Conservation (phyloP, 23 tunicate species). For the Ciona savignyi region DNA sequence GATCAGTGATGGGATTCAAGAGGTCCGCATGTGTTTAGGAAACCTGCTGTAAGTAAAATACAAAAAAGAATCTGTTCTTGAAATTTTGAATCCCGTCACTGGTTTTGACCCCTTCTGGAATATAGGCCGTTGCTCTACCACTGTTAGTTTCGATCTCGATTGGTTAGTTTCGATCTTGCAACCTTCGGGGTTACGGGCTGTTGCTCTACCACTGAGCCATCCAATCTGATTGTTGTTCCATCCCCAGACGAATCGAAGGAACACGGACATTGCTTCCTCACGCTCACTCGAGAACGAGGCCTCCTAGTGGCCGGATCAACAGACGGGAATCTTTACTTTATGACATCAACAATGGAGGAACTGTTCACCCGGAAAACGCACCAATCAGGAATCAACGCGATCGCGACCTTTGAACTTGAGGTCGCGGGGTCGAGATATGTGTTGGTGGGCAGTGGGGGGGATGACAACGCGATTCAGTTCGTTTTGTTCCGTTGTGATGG, state of each 20-base stretch:
- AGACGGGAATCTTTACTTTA: constrained; percentile 30
- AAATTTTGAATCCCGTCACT: no score
- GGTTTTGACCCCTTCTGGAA: no score
- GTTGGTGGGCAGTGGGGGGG: constrained; percentile 72
- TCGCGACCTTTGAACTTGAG: constrained; percentile 7
- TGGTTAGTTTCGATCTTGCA: no score
- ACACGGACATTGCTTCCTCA: constrained; percentile 56
- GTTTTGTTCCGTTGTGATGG: neutral
- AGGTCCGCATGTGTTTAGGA: no score
- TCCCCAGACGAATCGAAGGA: constrained; percentile 8
- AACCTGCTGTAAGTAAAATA: no score
- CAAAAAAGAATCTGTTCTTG: no score
- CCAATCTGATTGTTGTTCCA: no score
- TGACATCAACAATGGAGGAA: constrained; percentile 19
- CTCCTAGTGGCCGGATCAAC: constrained; percentile 32
- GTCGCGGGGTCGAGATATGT: neutral
- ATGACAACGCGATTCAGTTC: constrained; percentile 59
- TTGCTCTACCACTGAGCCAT: no score
- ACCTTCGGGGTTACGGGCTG: no score
- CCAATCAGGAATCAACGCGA: constrained; percentile 65
- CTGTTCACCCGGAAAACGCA: constrained; percentile 13
- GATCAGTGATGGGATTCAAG: no score
- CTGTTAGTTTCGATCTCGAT: no score
- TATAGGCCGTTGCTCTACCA: no score
- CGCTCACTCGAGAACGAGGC: constrained; percentile 1